A percentile compares a stretch with the other conserved stretches of the same genome.
These are phyloP conservation scores for Aphelenchoides besseyi DNA, from an alignment of 1,140 invertebrate genomes.

Conservation along the genomic window DNA sequence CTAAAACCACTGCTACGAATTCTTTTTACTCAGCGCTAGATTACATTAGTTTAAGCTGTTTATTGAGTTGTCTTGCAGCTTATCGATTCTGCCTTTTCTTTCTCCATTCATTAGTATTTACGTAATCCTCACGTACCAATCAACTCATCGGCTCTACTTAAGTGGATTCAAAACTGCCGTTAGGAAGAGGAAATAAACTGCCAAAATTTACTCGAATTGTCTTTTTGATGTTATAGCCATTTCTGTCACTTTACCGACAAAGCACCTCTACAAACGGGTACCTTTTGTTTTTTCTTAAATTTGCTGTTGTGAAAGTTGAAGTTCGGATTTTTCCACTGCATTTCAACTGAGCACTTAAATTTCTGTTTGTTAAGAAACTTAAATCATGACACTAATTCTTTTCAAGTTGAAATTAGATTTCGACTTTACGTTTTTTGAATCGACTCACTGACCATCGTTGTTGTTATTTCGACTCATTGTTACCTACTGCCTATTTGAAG, in stretches of 20 bases:
- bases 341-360: too few relatives aligned
- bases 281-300: not conserved
- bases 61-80: not conserved
- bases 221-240: not conserved
- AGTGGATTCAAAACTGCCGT: not conserved
- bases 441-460: too few relatives aligned
- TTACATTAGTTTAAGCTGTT: not conserved
- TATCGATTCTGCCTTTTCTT: not conserved
- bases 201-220: not conserved
- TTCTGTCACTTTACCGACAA: not conserved
- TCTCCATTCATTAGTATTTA: not conserved
- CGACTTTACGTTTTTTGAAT: too few relatives aligned
- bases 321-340: too few relatives aligned
- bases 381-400: too few relatives aligned
- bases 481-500: too few relatives aligned
- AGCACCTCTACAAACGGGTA: slow-evolving; percentile 1
- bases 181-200: not conserved
- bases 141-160: too few relatives aligned
- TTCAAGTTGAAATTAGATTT: too few relatives aligned
- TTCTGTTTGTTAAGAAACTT: too few relatives aligned
- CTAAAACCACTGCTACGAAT: not conserved
- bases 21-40: not conserved
- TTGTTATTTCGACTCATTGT: too few relatives aligned
- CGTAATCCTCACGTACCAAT: too few relatives aligned
- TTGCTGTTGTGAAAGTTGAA: too few relatives aligned